phyloP scores from a whole-genome alignment of 2,113 vertebrate genomes.

The Butorides virescens region DNA sequence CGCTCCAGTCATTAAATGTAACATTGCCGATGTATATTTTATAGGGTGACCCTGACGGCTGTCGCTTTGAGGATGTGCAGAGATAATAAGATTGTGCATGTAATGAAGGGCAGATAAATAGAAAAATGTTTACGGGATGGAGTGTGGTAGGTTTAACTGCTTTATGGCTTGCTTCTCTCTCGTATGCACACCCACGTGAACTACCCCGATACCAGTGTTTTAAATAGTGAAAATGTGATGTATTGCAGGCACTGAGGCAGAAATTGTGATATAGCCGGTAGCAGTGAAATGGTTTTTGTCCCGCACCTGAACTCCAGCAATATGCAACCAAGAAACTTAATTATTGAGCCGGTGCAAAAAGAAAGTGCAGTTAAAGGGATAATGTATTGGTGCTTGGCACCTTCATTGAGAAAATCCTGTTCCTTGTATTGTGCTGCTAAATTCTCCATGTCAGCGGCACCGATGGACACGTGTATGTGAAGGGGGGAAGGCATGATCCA shows the following conservation, averaged over 20 bases:
- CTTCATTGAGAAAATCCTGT: neutral
- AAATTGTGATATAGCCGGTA: neutral
- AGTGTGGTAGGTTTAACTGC: slow-evolving; percentile 41
- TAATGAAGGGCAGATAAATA: slow-evolving; percentile 77
- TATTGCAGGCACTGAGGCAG: neutral
- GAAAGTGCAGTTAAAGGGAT: neutral
- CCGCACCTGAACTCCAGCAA: neutral
- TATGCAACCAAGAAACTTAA: neutral
- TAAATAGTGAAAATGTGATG: neutral
- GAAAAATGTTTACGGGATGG: slow-evolving; percentile 67
- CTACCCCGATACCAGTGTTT: neutral
- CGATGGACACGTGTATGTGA: neutral
- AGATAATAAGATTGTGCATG: slow-evolving; percentile 75
- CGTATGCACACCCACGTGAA: neutral
- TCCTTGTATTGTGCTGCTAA: neutral
- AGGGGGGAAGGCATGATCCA: neutral
- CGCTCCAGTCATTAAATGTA: slow-evolving; percentile 67
- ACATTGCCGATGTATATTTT: slow-evolving; percentile 72
- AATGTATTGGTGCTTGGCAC: neutral
- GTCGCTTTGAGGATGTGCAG: slow-evolving; percentile 72
- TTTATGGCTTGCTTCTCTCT: slow-evolving; percentile 37
- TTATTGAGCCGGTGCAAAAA: neutral
- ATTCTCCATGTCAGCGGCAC: neutral
- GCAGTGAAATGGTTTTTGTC: neutral
- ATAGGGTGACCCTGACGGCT: slow-evolving; percentile 77